Base-by-base conservation (phyloP, 2,113 vertebrate genomes). In the Calidris pygmaea region DNA sequence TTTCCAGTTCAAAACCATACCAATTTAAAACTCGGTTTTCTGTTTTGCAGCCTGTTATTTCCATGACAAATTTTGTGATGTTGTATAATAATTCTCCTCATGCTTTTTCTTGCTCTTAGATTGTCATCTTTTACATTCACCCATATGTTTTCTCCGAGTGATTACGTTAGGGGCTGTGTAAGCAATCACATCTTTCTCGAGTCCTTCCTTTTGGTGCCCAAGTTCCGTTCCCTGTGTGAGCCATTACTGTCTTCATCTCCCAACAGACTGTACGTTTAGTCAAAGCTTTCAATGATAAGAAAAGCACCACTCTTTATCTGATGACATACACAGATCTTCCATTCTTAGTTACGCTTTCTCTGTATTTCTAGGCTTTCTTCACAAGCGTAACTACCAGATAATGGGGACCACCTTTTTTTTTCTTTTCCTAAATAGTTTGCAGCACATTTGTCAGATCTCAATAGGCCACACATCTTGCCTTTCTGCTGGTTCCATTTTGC, bases 391-490 rank as follows among this genome's bases (percentile, higher is more conserved):
- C 63, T 62, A 48, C n/a, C 21, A 76, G 34, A 35, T 78, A 65
- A 35, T 18, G 30, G 32, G 10, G 27, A 81, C 13, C 14, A 24
- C 3, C 3, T 35, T n/a, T 67, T 39, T 65, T 70, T 47, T 62
- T 17, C 5, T 82, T 63, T 68, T 56, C 34, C 32, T 48, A 24
- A 72, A 26, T 47, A 58, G 13, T 63, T 92, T 68, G 26, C 2
- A 4, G 37, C 41, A 8, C 7, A 18, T 30, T 53, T 21, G 29
- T 62, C 12, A 58, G 30, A 11, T 86, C 34, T 87, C 75, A 66
- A 1, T 32, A 70, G 3, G 1, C 76, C 62, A 43, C 0, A 0
- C 16, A 30, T 60, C 55, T 86, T 67, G 17, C 17, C 7, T 4
- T 93, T 87, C 7, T 34, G 35, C 35, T 66, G n/a, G 55, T 86